Base-by-base conservation (phyloP, 2,797 vertebrate genomes). In the Myoxocephalus aenaeus region DNA sequence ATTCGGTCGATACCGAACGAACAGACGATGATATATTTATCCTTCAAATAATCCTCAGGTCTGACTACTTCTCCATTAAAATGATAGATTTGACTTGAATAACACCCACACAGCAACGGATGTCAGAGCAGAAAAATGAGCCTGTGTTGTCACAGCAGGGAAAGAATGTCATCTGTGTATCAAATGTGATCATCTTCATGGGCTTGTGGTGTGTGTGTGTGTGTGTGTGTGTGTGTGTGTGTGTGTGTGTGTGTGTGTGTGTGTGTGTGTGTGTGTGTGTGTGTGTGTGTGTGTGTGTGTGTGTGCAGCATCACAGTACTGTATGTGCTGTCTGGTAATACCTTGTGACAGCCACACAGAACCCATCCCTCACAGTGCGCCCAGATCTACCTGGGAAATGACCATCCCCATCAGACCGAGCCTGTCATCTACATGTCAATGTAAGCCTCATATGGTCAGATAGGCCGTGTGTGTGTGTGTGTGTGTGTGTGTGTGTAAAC, bases 181-280 rank as follows among this genome's bases (percentile, higher is more conserved):
- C 92, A 94, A 92, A 94, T 94, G 91, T 92, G 90, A 95, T 95
- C 92, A 93, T 94, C 92, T 93, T 94, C 92, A 92, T 86, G 89
- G 86, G 90, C 87, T 87, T 66, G 82, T 66, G 82, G 86, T 54
- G 84, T 88, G 88, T 74, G 84, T 73, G 80, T 74, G 84, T 73
- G 80, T 74, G 84, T 73, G 80, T 74, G 84, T 73, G 80, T 74
- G 84, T 73, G 80, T 74, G 84, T 73, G 80, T 74, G 84, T 73
- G 80, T 74, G 84, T 73, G 80, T 74, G 84, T 73, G 80, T 74
- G 84, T 73, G 80, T 74, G 84, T 73, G 80, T 74, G 84, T 73
- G 80, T 74, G 84, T 73, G 80, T 74, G 84, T 73, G 80, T 74
- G 84, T 73, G 80, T 74, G 84, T 73, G 80, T 74, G 84, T 73